Evolutionary conservation across 64 coral and sea anemone genomes (phyloP), one percentile per base, ranked within the genome.

Genomic region (Astreopora myriophthalma): DNA sequence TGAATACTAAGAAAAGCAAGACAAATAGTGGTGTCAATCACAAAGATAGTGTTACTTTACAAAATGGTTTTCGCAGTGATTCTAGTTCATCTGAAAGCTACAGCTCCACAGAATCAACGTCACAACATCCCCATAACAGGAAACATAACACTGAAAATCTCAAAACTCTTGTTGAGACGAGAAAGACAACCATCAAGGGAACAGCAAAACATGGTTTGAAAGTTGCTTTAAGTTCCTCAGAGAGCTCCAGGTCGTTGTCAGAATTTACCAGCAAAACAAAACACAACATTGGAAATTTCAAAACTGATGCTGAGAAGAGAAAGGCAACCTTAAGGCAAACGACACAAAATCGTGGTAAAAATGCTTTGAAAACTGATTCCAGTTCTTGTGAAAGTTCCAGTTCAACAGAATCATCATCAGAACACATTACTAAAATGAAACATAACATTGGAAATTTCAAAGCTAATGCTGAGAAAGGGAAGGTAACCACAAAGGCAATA

Each of bases 301-400:
- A 58, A 58, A 8, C 16, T 58, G 16, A 58, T 58, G 52, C 52
- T 17, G 61, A 26, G 61, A 26, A 64, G 24, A 5, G 23, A 26
- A 64, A 64, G 5, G 17, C 61, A 64, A 64, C 61, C 5, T 3
- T 24, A 26, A 26, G 24, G 23, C 4, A 22, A 26, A 26, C 23
- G 3, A 6, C 20, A 57, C 30, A 36, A 3, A 1, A 62, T n/a
- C 0, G 4, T 37, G 22, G 51, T 19, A 63, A 63, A 13, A 17
- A 23, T 34, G 55, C 14, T 20, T 14, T 63, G 32, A n/a, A 52
- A 5, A 35, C 16, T 13, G 55, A 62, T 3, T 35, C 5, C 10
- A 11, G 2, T 82, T 82, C 51, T 52, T 82, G 52, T 82, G 52
- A 82, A 8, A 63, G 51, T 55, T 64, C 78, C 2, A 82, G 51